Percentiles rank a stretch among this genome's conserved stretches.
Conservation (phyloP, 2,888 invertebrate genomes). For the Synergus gifuensis region DNA sequence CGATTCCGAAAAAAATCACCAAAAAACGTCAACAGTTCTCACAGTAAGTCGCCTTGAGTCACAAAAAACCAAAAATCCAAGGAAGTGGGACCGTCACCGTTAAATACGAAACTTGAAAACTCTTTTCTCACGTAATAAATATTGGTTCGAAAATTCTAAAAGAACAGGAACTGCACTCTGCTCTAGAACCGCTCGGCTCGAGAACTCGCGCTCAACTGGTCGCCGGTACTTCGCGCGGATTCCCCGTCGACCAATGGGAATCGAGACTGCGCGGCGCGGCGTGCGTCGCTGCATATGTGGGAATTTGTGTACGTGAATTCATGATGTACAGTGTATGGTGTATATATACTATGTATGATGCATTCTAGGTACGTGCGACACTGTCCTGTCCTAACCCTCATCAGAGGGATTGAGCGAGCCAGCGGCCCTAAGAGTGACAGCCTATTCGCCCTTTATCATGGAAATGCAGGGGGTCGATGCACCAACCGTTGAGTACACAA, state of each 20-base stretch:
- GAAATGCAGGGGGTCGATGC: conserved; percentile 54
- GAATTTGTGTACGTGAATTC: conserved; percentile 29
- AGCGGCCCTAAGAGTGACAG: conserved; percentile 27
- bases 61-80: background rate
- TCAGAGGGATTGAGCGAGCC: conserved; percentile 41
- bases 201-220: conserved; percentile 77
- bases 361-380: conserved; percentile 7
- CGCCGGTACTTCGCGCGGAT: conserved; percentile 72
- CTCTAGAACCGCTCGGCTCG: conserved; percentile 69
- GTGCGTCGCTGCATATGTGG: conserved; percentile 37
- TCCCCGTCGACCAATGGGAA: conserved; percentile 67
- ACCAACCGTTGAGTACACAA: conserved; percentile 43
- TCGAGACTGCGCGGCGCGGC: conserved; percentile 73
- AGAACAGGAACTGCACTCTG: conserved; percentile 42
- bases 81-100: background rate
- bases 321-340: background rate
- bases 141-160: conserved; percentile 29
- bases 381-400: conserved; percentile 27
- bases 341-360: conserved; percentile 25
- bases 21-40: conserved; percentile 2
- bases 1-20: background rate
- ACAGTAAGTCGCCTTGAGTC: conserved; percentile 15
- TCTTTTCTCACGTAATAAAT: conserved; percentile 21
- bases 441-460: conserved; percentile 56
- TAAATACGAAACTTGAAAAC: background rate